Base-by-base conservation (phyloP, 2,113 vertebrate genomes). In the Thryonomys swinderianus region DNA sequence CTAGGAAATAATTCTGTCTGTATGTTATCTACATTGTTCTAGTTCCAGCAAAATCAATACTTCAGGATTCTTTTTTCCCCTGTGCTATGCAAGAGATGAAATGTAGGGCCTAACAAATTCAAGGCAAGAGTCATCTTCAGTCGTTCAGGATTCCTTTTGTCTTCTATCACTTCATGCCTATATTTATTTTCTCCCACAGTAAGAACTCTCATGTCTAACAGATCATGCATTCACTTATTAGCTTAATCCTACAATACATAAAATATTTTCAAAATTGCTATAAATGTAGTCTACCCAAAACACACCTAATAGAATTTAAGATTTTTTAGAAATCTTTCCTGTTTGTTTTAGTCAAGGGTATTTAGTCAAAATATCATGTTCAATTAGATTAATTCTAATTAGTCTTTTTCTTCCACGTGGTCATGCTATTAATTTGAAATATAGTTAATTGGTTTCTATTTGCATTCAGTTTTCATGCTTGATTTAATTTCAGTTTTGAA, bases 391-490 rank as follows among this genome's bases (percentile, higher is more conserved):
- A 67, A 78, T 81, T 88, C 82, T 37, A 61, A 92, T 78, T 87
- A 64, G 40, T 80, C 76, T 76, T 74, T 87, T 86, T 81, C 84
- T 88, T 64, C 48, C 34, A 48, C 37, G 7, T 84, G 17, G 34
- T 85, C 83, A 66, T 84, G 82, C 76, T 87, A 62, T 80, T 87
- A 83, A 83, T 92, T 90, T 89, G 74, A 89, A 85, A 92, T 79
- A 80, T 27, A 67, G 23, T 57, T 85, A 64, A 74, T 92, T 84
- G n/a, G 32, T 42, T 90, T 95, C 27, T 71, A 32, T 87, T 89
- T 79, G 55, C n/a, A 89, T 92, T 88, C n/a, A 42, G 27, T 40
- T 95, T 97, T 88, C 34, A 53, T 79, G 48, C 32, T 74, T 93
- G 59, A 80, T 95, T 83, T 91, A 88, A 69, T 73, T 86, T 74